Base-by-base conservation (phyloP, 2,797 vertebrate species). In the Onychomys torridus region DNA sequence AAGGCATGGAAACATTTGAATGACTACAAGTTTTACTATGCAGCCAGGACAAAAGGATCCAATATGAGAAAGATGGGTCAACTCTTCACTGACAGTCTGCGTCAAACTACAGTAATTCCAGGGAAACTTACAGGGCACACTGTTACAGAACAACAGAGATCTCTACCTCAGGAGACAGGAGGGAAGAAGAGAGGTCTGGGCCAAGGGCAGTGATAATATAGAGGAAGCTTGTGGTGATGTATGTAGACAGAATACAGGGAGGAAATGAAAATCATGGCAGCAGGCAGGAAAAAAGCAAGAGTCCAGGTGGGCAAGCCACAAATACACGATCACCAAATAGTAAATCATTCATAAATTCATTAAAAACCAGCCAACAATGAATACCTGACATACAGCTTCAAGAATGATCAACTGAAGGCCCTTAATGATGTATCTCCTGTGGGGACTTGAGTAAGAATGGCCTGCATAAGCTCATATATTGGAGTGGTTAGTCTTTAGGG, bases 191-290 rank as follows among this genome's bases (percentile, higher is more conserved):
- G 61, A 69, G 37, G 16, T 57, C 10, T 32, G 11, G 29, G 32
- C 10, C 29, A 81, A n/a, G 4, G 8, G 3, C 3, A 14, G 32
- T 6, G 17, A 2, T 9, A 17, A 0, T 4, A 8, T 4, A 34
- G 21, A 10, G 25, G 46, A 0, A 1, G 49, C 2, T 8, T 5
- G 4, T 0, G 5, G 1, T 3, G 1, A 34, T 34, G 16, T 21
- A 2, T 23, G 2, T 23, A 21, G 77, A 11, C 11, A 37, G 43
- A 67, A 95, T 12, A 37, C 34, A 57, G 14, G 32, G 23, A 90
- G 75, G 23, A 37, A 14, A 37, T n/a, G 17, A 27, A 69, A 77
- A 43, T 19, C 19, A 46, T 11, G 23, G 32, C 32, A 76, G 1
- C 32, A 67, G 43, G 17, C 63, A 32, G 79, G 1, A 63, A 2